These are phyloP conservation scores for Drosophila lacertosa DNA, from an alignment of 1,140 invertebrate species.

Conservation along the genomic window DNA sequence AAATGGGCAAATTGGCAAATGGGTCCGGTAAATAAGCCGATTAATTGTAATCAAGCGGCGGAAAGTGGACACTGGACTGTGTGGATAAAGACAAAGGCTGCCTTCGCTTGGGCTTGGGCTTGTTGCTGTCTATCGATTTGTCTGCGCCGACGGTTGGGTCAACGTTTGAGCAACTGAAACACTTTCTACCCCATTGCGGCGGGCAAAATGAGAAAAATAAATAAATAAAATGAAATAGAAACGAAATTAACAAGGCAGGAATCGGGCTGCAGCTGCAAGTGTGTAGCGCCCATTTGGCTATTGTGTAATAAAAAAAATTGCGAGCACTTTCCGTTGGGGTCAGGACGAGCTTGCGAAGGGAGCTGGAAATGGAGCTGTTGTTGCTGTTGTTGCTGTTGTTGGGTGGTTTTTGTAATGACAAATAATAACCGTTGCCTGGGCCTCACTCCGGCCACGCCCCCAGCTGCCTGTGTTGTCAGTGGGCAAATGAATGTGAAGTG, in stretches of 20 bases:
- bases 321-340: background rate
- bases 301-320: constrained; percentile 60
- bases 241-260: constrained; percentile 31
- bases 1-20: constrained; percentile 40
- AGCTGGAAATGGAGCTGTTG: background rate
- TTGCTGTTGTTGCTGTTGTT: constrained; percentile 19
- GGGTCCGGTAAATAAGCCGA: constrained; percentile 73
- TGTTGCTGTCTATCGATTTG: constrained; percentile 70
- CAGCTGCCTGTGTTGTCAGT: constrained; percentile 42
- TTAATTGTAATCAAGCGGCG: constrained; percentile 80
- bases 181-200: constrained; percentile 68
- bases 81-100: constrained; percentile 17
- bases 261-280: constrained; percentile 33
- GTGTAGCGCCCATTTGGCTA: constrained; percentile 32
- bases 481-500: constrained; percentile 76
- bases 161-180: constrained; percentile 68
- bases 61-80: constrained; percentile 20
- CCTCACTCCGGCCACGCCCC: background rate
- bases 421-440: constrained; percentile 68
- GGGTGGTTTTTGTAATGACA: constrained; percentile 73
- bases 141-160: constrained; percentile 63
- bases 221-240: constrained; percentile 13
- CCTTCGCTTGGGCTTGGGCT: constrained; percentile 26
- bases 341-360: background rate
- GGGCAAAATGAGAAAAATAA: constrained; percentile 9